These are phyloP conservation scores for Sibirionetta formosa DNA, from an alignment of 2,797 vertebrate species.

Conservation along the genomic window DNA sequence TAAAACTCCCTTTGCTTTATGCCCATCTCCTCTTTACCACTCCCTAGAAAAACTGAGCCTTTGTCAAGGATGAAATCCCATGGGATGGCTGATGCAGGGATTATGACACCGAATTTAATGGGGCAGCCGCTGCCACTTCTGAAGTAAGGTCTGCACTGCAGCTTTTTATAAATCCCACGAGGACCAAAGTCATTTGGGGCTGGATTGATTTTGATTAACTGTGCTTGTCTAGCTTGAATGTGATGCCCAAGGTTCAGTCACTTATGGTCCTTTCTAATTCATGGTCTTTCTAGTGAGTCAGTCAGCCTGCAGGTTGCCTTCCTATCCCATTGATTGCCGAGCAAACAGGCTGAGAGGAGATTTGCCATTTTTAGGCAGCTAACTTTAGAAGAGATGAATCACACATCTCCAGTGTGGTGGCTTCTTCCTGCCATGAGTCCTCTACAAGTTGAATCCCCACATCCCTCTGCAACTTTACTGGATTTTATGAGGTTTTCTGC, in stretches of 20 bases:
- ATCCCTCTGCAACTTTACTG: neutral
- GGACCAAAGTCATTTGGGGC: neutral
- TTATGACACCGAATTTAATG: constrained; percentile 4
- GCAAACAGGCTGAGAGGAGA: neutral
- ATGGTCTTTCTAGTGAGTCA: neutral
- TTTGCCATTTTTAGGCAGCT: constrained; percentile 26
- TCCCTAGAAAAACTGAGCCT: neutral
- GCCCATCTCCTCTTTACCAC: neutral
- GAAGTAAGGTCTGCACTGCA: neutral
- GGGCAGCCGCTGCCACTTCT: neutral
- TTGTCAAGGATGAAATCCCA: neutral
- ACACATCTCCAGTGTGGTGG: neutral
- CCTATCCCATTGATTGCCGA: neutral
- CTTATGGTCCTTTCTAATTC: neutral
- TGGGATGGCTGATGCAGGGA: neutral
- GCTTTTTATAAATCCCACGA: neutral
- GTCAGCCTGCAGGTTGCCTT: neutral
- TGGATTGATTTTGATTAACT: neutral
- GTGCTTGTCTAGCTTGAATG: neutral
- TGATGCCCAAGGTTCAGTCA: neutral
- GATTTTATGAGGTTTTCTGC: neutral
- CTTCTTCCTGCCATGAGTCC: neutral
- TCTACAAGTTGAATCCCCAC: neutral
- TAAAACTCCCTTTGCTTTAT: neutral
- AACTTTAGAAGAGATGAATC: constrained; percentile 37